Base-by-base conservation (phyloP, 1,140 invertebrate species). In the Thaumetopoea pityocampa region DNA sequence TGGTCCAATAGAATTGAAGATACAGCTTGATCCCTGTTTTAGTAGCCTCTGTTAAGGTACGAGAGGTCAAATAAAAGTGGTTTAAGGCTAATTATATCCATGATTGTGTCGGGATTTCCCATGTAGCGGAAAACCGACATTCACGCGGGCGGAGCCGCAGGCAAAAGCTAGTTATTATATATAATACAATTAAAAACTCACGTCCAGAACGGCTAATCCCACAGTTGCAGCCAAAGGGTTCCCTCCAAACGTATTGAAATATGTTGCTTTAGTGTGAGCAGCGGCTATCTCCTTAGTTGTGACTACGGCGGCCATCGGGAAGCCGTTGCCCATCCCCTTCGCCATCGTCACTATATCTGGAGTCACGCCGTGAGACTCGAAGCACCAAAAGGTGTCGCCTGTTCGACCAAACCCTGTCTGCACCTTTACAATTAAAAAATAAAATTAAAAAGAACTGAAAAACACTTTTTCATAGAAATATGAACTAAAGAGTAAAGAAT, bases 201-300 rank as follows among this genome's bases (percentile, higher is more conserved):
- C 96, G 59, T 99, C 92, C 23, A 99, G 82, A 22, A 98, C 97
- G 7, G 96, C 90, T 23, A 92, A 90, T 10, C 96, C 98, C 5
- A 95, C 92, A 16, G 93, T 89, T 59, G 91, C 95, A 2, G 95
- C 93, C 50, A 99, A 55, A 0, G 98, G 95, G 86, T 98, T 98
- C 4, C 98, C 98, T 4, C 96, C 96, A 77, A 93, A 99, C 0
- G 98, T 99, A 71, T 99, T 99, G 68, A 99, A 99, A 85, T 98
- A 95, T 4, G 90, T 67, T 0, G 95, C 95, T 53, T 89, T 86
- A 0, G 88, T 88, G 53, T 98, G 87, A 3, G 88, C 87, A 6
- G 90, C 72, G 0, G 96, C 94, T 35, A 99, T 95, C 73, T 94
- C 90, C 3, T 89, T 88, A 0, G 93, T 97, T 0, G 97, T 98